Conservation (phyloP, 2,113 vertebrate species). For the Mixornis gularis region DNA sequence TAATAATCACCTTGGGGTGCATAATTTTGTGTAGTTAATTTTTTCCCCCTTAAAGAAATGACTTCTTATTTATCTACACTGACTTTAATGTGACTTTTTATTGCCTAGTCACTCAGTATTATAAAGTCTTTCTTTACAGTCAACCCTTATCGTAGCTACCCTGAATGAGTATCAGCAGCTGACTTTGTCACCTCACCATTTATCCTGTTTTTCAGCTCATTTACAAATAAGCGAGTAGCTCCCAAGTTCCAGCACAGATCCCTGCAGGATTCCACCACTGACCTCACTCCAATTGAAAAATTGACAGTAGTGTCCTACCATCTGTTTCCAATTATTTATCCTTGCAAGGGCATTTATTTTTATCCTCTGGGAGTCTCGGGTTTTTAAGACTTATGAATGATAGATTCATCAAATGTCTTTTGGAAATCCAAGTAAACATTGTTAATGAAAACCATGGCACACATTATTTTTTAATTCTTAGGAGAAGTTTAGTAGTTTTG, state of each 20-base stretch:
- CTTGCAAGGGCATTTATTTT: conserved; percentile 56
- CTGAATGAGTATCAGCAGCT: neutral
- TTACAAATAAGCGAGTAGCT: conserved; percentile 4
- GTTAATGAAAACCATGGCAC: neutral
- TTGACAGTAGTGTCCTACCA: conserved; percentile 47
- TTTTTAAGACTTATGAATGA: conserved; percentile 1
- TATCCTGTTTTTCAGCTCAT: conserved; percentile 52
- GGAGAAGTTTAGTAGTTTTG: neutral
- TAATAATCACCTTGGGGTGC: conserved; percentile 1
- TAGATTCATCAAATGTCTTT: neutral
- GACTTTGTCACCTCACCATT: conserved; percentile 19
- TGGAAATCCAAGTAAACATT: neutral
- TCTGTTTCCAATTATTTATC: conserved; percentile 64
- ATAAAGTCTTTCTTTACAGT: neutral
- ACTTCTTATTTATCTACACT: neutral
- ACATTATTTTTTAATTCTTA: neutral
- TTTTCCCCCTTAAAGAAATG: neutral
- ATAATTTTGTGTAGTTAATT: neutral
- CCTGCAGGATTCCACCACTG: conserved; percentile 53
- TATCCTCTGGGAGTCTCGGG: neutral
- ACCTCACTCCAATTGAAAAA: conserved; percentile 48
- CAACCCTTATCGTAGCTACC: neutral
- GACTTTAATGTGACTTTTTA: conserved; percentile 11
- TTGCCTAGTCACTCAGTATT: neutral
- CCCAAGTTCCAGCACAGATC: conserved; percentile 57